Evolutionary conservation across 1,140 invertebrate genomes (phyloP), one percentile per base, ranked within the genome.

Genomic region (Epicauta chinensis): DNA sequence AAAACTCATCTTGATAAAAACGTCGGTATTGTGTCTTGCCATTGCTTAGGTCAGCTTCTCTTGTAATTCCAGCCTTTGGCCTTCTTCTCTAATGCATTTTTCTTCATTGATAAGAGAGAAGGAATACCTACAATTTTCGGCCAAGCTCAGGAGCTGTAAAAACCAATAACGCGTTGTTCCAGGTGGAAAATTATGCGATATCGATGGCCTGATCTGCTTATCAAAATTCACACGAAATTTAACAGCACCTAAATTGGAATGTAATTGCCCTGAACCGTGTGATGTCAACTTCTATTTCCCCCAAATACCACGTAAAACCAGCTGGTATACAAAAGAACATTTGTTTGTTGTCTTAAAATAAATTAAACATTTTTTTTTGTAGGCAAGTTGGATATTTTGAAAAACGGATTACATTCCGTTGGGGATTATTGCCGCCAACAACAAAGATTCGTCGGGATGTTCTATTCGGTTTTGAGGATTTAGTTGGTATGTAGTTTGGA

Each of bases 381-480:
- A 63, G 61, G 63, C 57, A 58, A 39, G 45, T 31, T 23, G 60
- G 57, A 10, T 66, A 59, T 44, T 66, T 66, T 48, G 64, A 63
- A 40, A 58, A 63, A 55, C 61, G 62, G 50, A 60, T 64, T 9
- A 64, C 58, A 15, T 66, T 64, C 45, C 47, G 64, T 31, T 64
- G 64, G 64, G 65, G 64, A 0, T 54, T 76, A 10, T 60, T 74
- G 12, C 64, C 69, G 1, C 74, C 75, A 0, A 67, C 70, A 1
- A 72, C 71, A 3, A 62, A 78, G 34, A 75, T 75, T 57, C 71
- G 70, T 12, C 66, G 79, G 37, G 73, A 79, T 52, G 75, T 81
- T 3, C 69, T 81, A 0, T 81, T 78, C 62, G 72, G 75, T 51
- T 76, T 79, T 53, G 75, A 79, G 56, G 77, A 79, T 60, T 62